phyloP scores from a whole-genome alignment of 1,140 invertebrate species.

The Drosophila kurseongensis region DNA sequence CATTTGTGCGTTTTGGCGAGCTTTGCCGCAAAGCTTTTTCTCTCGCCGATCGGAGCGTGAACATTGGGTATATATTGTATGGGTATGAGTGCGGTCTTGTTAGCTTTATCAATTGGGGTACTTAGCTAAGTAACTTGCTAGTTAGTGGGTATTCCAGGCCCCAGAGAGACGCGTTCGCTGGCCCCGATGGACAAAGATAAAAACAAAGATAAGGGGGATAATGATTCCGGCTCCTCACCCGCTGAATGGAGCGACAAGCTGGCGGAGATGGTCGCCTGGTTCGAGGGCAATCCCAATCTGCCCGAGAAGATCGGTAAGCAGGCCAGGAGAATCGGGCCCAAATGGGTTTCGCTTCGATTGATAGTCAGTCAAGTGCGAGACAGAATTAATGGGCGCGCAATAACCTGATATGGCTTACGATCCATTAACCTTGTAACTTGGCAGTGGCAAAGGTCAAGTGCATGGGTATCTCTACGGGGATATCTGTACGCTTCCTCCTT shows the following conservation, averaged over 20 bases:
- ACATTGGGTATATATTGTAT: not conserved
- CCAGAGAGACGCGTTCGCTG: conserved; percentile 11
- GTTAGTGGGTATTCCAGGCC: conserved; percentile 23
- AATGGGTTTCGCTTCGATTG: conserved; percentile 20
- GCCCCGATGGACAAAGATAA: conserved; percentile 19
- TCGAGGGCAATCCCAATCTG: conserved; percentile 65
- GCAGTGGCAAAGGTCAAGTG: conserved; percentile 22
- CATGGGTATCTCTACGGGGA: not conserved
- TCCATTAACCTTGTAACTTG: conserved; percentile 22
- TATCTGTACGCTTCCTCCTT: not conserved
- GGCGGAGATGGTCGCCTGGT: conserved; percentile 62
- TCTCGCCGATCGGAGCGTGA: conserved; percentile 16
- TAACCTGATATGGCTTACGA: conserved; percentile 20
- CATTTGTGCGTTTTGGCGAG: not conserved
- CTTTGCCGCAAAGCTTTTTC: conserved; percentile 12
- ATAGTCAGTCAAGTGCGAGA: conserved; percentile 26
- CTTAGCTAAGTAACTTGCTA: conserved; percentile 19
- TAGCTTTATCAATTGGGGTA: conserved; percentile 50
- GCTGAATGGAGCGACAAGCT: conserved; percentile 42
- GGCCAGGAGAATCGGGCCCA: not conserved
- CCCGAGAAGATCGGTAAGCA: conserved; percentile 74
- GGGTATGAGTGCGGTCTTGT: conserved; percentile 9
- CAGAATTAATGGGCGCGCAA: conserved; percentile 22
- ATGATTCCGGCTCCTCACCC: not conserved
- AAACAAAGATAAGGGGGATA: not conserved